Evolutionary conservation across 1,140 invertebrate species (phyloP).

Genomic region (Cardiocondyla obscurior): DNA sequence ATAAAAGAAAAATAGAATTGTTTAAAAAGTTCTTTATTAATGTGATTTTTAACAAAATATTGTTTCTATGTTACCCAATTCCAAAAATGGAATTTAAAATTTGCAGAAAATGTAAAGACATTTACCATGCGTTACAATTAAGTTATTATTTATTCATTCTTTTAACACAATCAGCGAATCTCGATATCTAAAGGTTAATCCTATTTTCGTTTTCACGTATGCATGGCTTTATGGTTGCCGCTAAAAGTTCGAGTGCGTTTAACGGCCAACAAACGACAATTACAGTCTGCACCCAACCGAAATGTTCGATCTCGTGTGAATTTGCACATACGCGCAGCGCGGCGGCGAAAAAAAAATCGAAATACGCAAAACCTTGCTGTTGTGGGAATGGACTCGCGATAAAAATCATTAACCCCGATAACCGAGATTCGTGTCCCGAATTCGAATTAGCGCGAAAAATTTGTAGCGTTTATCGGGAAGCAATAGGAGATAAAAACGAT

Average conservation of each 20-base stretch:
- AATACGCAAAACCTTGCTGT: conserved; percentile 2
- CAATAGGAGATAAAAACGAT: conserved; percentile 5
- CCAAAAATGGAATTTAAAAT: not conserved
- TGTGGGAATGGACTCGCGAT: conserved; percentile 31
- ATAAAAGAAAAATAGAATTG: not conserved
- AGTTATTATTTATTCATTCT: not conserved
- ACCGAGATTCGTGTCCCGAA: not conserved
- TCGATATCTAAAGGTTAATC: conserved; percentile 11
- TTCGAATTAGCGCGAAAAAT: conserved; percentile 29
- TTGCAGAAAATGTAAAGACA: not conserved
- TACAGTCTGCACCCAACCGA: not conserved
- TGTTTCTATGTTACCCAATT: not conserved
- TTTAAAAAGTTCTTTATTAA: not conserved
- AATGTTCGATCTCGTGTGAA: conserved; percentile 37
- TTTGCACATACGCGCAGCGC: conserved; percentile 9
- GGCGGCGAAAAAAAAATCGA: not conserved
- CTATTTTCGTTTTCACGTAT: conserved; percentile 32
- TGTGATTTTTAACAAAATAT: not conserved
- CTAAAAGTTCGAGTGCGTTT: conserved; percentile 39
- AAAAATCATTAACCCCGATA: conserved; percentile 48
- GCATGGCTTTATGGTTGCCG: conserved; percentile 8
- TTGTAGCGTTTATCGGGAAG: not conserved
- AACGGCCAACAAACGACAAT: conserved; percentile 47
- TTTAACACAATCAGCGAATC: not conserved
- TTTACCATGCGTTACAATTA: not conserved